Percentiles rank a stretch among this genome's conserved stretches.
Evolutionary conservation across 2,113 vertebrate species (phyloP).

Genomic region (Galemys pyrenaicus): DNA sequence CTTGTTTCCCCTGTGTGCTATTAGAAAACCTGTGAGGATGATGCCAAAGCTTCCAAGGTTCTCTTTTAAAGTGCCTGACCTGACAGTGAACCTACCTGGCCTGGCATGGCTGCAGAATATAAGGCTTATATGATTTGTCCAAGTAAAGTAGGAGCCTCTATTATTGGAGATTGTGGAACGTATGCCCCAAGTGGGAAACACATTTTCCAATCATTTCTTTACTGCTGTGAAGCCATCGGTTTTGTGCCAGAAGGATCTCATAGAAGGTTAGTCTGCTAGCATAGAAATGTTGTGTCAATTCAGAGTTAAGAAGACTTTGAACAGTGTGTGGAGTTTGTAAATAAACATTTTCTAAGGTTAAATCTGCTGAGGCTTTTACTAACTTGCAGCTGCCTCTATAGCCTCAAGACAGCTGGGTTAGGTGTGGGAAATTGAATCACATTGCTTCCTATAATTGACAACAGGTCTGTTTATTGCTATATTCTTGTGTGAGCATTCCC

Average conservation of each 20-base stretch:
- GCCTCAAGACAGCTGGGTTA: not conserved
- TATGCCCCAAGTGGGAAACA: not conserved
- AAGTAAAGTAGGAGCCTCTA: not conserved
- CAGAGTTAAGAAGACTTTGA: not conserved
- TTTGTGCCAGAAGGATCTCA: not conserved
- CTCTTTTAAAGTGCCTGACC: no score
- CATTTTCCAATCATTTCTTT: no score
- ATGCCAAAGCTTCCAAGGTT: no score
- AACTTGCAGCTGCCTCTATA: not conserved
- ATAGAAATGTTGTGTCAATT: not conserved
- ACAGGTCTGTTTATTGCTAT: not conserved
- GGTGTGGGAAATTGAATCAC: not conserved
- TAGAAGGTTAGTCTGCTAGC: not conserved
- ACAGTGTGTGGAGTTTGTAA: not conserved
- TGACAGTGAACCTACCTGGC: no score
- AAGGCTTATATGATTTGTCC: not conserved
- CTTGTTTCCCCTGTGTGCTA: no score
- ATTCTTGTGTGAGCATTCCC: not conserved
- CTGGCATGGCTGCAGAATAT: no score
- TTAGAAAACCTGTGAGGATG: no score
- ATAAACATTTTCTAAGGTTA: not conserved
- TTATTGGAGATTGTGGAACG: not conserved
- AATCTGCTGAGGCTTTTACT: not conserved
- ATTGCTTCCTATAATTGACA: not conserved
- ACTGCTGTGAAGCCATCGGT: not conserved